Percentiles rank a stretch among this genome's conserved stretches.
phyloP scores from a whole-genome alignment of 2,797 vertebrate genomes.

The Urophycis tenuis region DNA sequence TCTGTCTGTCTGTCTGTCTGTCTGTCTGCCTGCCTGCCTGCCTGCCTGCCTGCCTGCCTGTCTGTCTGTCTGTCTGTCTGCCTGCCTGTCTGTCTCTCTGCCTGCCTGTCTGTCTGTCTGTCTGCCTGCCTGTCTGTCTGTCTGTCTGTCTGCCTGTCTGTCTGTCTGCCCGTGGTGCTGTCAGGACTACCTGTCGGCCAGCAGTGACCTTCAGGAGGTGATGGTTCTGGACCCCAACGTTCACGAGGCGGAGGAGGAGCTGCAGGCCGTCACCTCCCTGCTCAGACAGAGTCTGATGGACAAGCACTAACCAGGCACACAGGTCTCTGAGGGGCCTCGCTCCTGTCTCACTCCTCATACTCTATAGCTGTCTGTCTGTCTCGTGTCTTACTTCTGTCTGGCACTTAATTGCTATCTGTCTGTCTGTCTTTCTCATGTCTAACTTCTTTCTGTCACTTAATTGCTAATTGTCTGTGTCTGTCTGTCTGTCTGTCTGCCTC shows the following conservation, averaged over 20 bases:
- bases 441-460: background rate
- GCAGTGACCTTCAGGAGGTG: conserved; percentile 82
- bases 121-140: no score
- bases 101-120: background rate
- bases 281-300: conserved; percentile 64
- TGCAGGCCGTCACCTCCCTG: conserved; percentile 74
- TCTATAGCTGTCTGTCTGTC: background rate
- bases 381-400: background rate
- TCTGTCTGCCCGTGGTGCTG: no score
- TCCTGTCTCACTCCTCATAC: background rate
- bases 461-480: background rate
- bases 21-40: no score
- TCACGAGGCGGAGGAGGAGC: conserved; percentile 79
- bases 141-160: conserved; percentile 4
- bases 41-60: no score
- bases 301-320: conserved; percentile 26
- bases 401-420: background rate
- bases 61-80: background rate
- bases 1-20: conserved; percentile 4
- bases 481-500: background rate
- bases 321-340: no score
- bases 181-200: conserved; percentile 85
- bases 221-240: conserved; percentile 79
- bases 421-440: background rate
- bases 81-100: no score